Conservation (phyloP, 2,113 vertebrate species). For the Leptobrachium ailaonicum region DNA sequence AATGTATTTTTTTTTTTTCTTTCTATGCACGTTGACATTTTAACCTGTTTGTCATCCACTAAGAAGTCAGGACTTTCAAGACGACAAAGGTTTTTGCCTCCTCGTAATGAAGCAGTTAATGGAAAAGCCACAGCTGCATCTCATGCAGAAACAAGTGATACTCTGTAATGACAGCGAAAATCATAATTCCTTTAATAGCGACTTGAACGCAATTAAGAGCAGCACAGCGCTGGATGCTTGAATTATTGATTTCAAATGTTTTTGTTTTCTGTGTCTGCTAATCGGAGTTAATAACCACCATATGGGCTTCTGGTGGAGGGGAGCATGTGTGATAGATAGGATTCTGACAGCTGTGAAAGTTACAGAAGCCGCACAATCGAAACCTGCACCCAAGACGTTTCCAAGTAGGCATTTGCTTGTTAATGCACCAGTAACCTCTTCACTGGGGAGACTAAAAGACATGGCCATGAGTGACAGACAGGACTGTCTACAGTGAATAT, state of each 20-base stretch:
- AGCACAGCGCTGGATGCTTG: slow-evolving; percentile 34
- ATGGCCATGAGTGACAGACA: not conserved
- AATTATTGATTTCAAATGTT: slow-evolving; percentile 37
- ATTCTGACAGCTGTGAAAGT: slow-evolving; percentile 12
- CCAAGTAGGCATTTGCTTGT: not conserved
- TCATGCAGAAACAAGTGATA: not conserved
- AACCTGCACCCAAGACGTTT: not conserved
- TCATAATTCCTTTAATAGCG: slow-evolving; percentile 24
- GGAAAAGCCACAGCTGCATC: not conserved
- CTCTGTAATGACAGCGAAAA: slow-evolving; percentile 13
- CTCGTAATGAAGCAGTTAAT: not conserved
- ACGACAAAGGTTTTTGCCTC: no score
- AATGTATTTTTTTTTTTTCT: no score
- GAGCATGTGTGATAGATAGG: not conserved
- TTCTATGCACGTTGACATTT: no score
- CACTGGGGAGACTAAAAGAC: not conserved
- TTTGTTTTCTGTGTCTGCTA: slow-evolving; percentile 23
- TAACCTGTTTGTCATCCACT: no score
- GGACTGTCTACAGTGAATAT: no score
- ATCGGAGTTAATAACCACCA: slow-evolving; percentile 27
- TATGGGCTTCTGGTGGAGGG: slow-evolving; percentile 21
- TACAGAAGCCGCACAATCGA: not conserved
- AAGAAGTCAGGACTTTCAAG: no score
- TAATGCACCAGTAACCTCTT: not conserved
- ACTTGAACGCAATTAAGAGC: slow-evolving; percentile 31